Percentiles rank a stretch among this genome's conserved stretches.
Evolutionary conservation across 2,797 vertebrate species (phyloP).

Genomic region (Potorous gilbertii): DNA sequence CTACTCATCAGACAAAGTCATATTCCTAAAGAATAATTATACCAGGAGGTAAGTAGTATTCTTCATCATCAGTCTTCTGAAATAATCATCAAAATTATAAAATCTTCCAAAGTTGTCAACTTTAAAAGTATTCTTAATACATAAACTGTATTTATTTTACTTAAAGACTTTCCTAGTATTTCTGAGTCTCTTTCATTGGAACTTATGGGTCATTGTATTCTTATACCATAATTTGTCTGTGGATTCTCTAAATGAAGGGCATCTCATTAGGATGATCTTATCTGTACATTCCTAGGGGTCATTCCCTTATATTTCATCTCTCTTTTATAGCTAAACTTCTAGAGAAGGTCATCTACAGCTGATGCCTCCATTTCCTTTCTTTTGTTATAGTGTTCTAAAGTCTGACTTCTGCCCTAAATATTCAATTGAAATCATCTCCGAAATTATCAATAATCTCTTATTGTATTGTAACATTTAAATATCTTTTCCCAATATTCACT

Average conservation of each 20-base stretch:
- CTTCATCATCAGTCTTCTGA: not conserved
- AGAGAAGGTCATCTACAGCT: not conserved
- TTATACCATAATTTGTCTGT: not conserved
- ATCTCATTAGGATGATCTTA: not conserved
- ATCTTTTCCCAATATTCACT: not conserved
- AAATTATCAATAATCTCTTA: not conserved
- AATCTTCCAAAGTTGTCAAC: not conserved
- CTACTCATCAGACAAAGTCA: not conserved
- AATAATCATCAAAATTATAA: not conserved
- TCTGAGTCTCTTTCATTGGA: not conserved
- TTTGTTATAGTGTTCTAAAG: not conserved
- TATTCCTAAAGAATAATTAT: not conserved
- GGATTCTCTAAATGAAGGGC: not conserved
- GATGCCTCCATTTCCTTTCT: not conserved
- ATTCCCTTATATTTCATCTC: not conserved
- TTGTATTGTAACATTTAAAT: not conserved
- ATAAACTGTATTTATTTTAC: not conserved
- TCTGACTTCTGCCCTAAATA: not conserved
- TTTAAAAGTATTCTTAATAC: not conserved
- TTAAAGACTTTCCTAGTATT: not conserved
- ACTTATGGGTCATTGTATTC: not conserved
- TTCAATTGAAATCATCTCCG: not conserved
- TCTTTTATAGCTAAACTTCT: not conserved
- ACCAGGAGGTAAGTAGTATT: not conserved
- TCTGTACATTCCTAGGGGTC: not conserved